Evolutionary conservation across 2,113 vertebrate species (phyloP).

Genomic region (Montifringilla adamsi): DNA sequence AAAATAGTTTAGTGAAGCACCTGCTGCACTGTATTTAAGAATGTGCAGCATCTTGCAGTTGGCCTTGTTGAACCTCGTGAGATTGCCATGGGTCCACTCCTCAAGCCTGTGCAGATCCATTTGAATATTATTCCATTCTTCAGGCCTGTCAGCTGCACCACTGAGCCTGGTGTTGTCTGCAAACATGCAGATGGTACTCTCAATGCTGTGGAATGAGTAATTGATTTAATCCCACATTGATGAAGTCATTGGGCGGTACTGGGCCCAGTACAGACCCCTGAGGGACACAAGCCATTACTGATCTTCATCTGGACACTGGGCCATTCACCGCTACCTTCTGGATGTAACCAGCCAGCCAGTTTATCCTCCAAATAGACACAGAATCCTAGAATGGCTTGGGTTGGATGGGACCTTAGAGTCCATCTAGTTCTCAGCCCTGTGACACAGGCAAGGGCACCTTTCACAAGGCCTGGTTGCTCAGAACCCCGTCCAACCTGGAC

Average conservation of each 20-base stretch:
- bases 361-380: neutral
- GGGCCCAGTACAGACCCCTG: neutral
- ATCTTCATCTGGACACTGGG: neutral
- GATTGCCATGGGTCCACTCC: neutral
- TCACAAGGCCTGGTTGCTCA: neutral
- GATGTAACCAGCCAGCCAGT: neutral
- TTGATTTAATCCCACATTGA: neutral
- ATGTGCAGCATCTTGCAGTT: neutral
- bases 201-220: neutral
- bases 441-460: fast-evolving
- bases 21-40: neutral
- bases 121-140: neutral
- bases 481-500: neutral
- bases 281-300: neutral
- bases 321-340: neutral
- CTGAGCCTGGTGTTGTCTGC: neutral
- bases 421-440: neutral
- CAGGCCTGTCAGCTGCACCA: neutral
- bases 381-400: neutral
- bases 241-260: neutral
- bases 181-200: fast-evolving
- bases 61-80: neutral
- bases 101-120: neutral
- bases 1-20: neutral
- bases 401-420: neutral